Conservation (phyloP, 1,140 invertebrate genomes). For the Apis dorsata region DNA sequence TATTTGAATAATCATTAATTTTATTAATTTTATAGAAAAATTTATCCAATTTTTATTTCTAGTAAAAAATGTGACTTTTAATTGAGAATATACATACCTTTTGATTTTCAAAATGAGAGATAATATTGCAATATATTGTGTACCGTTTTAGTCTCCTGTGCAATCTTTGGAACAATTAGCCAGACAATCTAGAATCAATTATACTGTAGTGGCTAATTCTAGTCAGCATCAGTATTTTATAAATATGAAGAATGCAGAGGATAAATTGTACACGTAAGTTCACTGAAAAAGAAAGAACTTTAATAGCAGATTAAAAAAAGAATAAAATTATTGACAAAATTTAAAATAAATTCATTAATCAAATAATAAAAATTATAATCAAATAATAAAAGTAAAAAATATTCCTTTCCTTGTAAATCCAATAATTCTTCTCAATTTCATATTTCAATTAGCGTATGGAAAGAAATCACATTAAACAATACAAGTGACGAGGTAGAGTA, state of each 20-base stretch:
- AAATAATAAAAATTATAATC: too few relatives aligned
- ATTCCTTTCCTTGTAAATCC: background rate
- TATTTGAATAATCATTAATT: too few relatives aligned
- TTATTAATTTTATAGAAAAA: too few relatives aligned
- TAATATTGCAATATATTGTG: too few relatives aligned
- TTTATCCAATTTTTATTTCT: too few relatives aligned
- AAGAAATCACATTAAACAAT: conserved; percentile 91
- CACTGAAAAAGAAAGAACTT: background rate
- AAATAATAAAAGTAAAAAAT: background rate
- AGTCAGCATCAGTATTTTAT: conserved; percentile 92
- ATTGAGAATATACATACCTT: too few relatives aligned
- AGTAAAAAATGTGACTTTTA: too few relatives aligned
- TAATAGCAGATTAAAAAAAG: background rate
- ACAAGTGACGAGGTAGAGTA: conserved; percentile 87
- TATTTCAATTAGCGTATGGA: conserved; percentile 86
- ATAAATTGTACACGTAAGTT: conserved; percentile 89
- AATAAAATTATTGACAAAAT: background rate
- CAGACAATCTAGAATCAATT: conserved; percentile 93
- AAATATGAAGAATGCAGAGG: conserved; percentile 95
- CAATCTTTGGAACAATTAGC: conserved; percentile 93
- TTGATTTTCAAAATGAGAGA: background rate
- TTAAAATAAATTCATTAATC: too few relatives aligned
- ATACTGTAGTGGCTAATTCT: conserved; percentile 91
- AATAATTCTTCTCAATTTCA: background rate
- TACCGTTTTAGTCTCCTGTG: conserved; percentile 85